These are phyloP conservation scores for Gisinianus flammeolus DNA, from an alignment of 2,888 invertebrate genomes.

Conservation along the genomic window DNA sequence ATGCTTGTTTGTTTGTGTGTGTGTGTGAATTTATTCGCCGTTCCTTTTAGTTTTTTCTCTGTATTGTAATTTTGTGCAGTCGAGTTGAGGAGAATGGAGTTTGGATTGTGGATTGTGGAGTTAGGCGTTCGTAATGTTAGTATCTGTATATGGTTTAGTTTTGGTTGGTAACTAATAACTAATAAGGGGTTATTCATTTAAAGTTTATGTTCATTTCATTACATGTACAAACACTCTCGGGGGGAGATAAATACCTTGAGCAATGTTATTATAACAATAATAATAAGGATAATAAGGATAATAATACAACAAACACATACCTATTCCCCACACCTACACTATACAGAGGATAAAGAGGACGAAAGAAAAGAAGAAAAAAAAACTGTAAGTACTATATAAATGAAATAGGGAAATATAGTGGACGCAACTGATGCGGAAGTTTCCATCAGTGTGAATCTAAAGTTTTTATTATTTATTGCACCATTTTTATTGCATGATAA, in stretches of 20 bases:
- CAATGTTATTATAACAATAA: no score
- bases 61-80: not conserved
- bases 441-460: conserved; percentile 39
- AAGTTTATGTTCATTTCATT: not conserved
- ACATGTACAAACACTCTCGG: not conserved
- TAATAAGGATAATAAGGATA: no score
- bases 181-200: not conserved
- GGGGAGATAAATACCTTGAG: not conserved
- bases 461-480: conserved; percentile 36
- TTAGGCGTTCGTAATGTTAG: no score
- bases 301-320: not conserved
- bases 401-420: not conserved
- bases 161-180: no score
- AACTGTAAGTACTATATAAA: not conserved
- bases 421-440: conserved; percentile 26
- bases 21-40: conserved; percentile 2
- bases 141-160: no score
- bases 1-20: not conserved
- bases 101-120: not conserved
- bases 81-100: not conserved
- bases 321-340: no score
- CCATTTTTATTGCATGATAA: conserved; percentile 36
- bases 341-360: not conserved
- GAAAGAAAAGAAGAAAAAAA: not conserved
- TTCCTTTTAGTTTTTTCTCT: not conserved